Base-by-base conservation (phyloP, 2,797 vertebrate genomes). In the Sandelia bainsii region DNA sequence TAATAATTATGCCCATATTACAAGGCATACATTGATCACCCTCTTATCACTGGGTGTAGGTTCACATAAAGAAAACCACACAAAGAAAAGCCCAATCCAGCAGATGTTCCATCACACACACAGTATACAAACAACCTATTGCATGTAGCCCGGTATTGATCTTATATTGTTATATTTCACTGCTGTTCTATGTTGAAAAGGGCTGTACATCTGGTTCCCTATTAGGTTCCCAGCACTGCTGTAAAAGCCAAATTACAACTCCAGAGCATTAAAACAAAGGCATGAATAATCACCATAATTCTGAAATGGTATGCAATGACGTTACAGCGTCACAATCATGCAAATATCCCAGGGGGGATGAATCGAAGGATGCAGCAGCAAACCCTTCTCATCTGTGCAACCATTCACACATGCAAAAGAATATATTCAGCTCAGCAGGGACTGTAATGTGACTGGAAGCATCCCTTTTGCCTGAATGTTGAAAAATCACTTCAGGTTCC, bases 21-120 rank as follows among this genome's bases (percentile, higher is more conserved):
- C 0, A 2, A 71, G 58, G 51, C 56, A 32, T 45, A 39, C 60
- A 79, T 70, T 79, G 69, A 86, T 88, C 69, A 67, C 16, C 16
- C 44, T 67, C 65, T 75, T 73, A 82, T 86, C 77, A 42, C 19
- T 45, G 59, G 81, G 75, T 72, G 65, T 71, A 80, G 76, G 51
- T 54, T 40, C 48, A 68, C 63, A 37, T 42, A 63, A 45, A 74
- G 20, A 64, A 12, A 69, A 27, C 59, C 23, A 74, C 8, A 72
- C 23, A 67, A 27, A 46, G 6, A 68, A 22, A 58, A 8, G 49
- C 32, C 61, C 46, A 69, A 49, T 72, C 58, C 67, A 50, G 37
- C 29, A 65, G 22, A 49, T n/a, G 0, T 37, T 58, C 56, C 51
- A 56, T 71, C 65, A 75, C 10, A 50, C n/a, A 77, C 44, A 58